Percentiles rank a stretch among this genome's conserved stretches.
Evolutionary conservation across 2,113 vertebrate genomes (phyloP).

Genomic region (human (Homo sapiens)): GRCh38 chr13:40056501-40057000

Average conservation of each 20-base stretch:
- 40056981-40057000: not conserved
- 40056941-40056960: not conserved
- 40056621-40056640: not conserved
- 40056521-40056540: not conserved
- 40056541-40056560: not conserved
- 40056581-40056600: not conserved
- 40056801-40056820: not conserved
- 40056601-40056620: not conserved
- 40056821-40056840: not conserved
- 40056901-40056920: not conserved
- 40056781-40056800: not conserved
- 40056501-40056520: fast-evolving
- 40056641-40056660: not conserved
- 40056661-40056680: not conserved
- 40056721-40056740: not conserved
- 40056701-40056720: not conserved
- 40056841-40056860: not conserved
- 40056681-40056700: fast-evolving
- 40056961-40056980: not conserved
- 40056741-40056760: not conserved
- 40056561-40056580: not conserved
- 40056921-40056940: not conserved
- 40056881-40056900: not conserved
- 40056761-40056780: not conserved
- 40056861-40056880: not conserved